A percentile compares a stretch with the other conserved stretches of the same genome.
Conservation (phyloP, 2,113 vertebrate genomes). For the Glaucomys volans region DNA sequence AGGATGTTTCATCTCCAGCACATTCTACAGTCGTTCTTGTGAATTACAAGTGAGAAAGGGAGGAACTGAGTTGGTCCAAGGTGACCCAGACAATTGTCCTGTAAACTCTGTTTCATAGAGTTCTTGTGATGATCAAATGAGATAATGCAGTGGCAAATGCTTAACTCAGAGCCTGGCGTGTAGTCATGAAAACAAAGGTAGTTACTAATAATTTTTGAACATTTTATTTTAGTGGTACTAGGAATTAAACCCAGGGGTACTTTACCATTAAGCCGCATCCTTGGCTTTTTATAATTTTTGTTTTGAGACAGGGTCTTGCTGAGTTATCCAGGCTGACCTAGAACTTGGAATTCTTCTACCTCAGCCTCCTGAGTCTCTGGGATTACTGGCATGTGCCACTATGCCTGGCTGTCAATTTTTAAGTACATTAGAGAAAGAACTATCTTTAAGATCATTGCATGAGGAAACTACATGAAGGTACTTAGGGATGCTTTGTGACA, state of each 20-base stretch:
- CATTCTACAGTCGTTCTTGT: neutral
- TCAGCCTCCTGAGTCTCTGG: too few relatives aligned
- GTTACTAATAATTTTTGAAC: neutral
- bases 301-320: too few relatives aligned
- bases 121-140: conserved; percentile 17
- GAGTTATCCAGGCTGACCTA: too few relatives aligned
- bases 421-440: neutral
- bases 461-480: neutral
- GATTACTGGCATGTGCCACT: too few relatives aligned
- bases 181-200: neutral
- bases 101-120: neutral
- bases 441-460: neutral
- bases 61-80: neutral
- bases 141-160: neutral
- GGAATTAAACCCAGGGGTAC: too few relatives aligned
- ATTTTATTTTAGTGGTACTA: too few relatives aligned
- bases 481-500: neutral
- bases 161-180: neutral
- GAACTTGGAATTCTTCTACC: too few relatives aligned
- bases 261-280: too few relatives aligned
- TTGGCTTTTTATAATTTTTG: too few relatives aligned
- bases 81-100: neutral
- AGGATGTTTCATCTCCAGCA: neutral
- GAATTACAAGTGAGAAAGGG: neutral
- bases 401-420: neutral